Base-by-base conservation (phyloP, 2,888 invertebrate genomes). In the Himalopsyche tibetana region DNA sequence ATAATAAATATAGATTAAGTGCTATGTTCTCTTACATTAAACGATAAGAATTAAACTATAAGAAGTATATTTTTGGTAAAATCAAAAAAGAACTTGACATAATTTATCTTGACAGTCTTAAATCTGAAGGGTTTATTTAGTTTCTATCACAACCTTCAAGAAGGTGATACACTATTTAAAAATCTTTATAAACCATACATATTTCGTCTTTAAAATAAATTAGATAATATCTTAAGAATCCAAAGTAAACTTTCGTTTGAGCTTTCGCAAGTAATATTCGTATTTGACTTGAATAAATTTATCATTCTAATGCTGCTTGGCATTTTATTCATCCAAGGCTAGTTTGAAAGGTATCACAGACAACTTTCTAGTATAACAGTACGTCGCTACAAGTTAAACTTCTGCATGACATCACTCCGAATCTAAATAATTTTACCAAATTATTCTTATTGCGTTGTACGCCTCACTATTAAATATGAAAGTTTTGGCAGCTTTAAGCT, bases 271-370 rank as follows among this genome's bases (percentile, higher is more conserved):
- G 63, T 63, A 63, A 19, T 63, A 63, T 63, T 63, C 19, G 63
- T 11, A 63, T 51, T 51, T 63, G 63, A 63, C 19, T 63, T 9
- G 63, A 19, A 28, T 19, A 63, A 28, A n/a, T 63, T 28, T 63
- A 19, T 63, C 63, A 63, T 19, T 63, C 28, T 63, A 63, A 63
- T 63, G 63, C 63, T 11, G 28, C 63, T 63, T 63, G 63, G 63
- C 63, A 19, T 63, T 63, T 63, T 19, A 63, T 63, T 63, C 8
- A 56, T 56, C 19, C 63, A 51, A 51, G 63, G 11, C 19, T 63
- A 63, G 63, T 63, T 63, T 63, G 63, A 63, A 63, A 63, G 63
- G 28, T 63, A 63, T 63, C 63, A 63, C 28, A 19, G 63, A 63
- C 63, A 63, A 63, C 63, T 63, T 19, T 63, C 63, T 63, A 63